Base-by-base conservation (phyloP, 35 echinoderm and acorn worm genomes). In the Heliocidaris tuberculata region DNA sequence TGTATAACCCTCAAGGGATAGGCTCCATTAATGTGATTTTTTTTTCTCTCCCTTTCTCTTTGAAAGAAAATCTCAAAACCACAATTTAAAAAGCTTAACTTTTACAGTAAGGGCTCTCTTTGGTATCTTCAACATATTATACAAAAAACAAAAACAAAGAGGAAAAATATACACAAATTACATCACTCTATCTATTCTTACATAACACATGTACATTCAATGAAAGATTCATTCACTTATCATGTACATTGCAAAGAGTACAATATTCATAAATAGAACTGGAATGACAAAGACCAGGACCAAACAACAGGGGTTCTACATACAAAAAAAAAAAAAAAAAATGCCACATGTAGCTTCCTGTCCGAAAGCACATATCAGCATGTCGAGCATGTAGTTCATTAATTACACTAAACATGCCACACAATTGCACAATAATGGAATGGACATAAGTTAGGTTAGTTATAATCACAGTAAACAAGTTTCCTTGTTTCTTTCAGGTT, bases 81-180 rank as follows among this genome's bases (percentile, higher is more conserved):
- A 59, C 47, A 52, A 93, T 13, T 52, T 31, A 49, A 59, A 13
- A 93, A 24, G 31, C 31, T 32, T 48, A 24, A 30, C n/a, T 52
- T 52, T 59, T 52, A 93, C 50, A 93, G 47, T 48, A 59, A 93
- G 91, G 91, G 48, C 91, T 93, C 19, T 93, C 91, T 93, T 93
- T 93, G 91, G 91, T 93, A 93, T 93, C n/a, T 59, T 93, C 91
- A 93, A 93, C 48, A 52, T 93, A 52, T 93, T 93, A 48, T 93
- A 93, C 91, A 93, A 93, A 89, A 89, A 93, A 93, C 29, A 31
- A 59, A 93, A 7, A 60, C 12, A 78, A 78, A 78, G 27, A 78
- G 27, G 65, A n/a, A 78, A 78, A 78, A 78, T n/a, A 78, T 78
- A 78, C 65, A 78, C 65, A 78, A 78, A 78, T 78, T 4, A 78